Evolutionary conservation across 2,888 invertebrate genomes (phyloP).

Genomic region (Pandemis heparana): DNA sequence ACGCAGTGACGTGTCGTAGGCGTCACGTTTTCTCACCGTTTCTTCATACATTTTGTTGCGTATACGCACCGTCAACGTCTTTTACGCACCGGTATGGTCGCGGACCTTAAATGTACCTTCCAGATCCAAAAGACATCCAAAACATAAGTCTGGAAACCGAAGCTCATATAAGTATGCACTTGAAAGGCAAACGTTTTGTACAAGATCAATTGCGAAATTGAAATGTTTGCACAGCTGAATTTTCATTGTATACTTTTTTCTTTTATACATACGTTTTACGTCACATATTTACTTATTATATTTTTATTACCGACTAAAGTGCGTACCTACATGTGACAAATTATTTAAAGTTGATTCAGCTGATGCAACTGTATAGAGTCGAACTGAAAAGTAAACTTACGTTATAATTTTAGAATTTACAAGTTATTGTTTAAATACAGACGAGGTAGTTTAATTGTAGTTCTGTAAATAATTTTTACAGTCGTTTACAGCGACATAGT

Average conservation of each 20-base stretch:
- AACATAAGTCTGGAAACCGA: not conserved
- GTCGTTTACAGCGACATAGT: not conserved
- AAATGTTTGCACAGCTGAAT: conserved; percentile 40
- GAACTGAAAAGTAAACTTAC: conserved; percentile 29
- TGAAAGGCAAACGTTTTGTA: conserved; percentile 2
- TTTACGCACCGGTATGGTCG: too few species aligned
- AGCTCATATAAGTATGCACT: not conserved
- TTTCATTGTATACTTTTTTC: conserved; percentile 31
- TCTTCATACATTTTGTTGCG: too few species aligned
- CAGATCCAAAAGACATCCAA: not conserved
- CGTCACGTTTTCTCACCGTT: too few species aligned
- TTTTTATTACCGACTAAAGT: conserved; percentile 42
- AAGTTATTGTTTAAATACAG: conserved; percentile 30
- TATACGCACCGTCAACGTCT: too few species aligned
- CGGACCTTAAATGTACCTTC: too few species aligned
- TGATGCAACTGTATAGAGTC: conserved; percentile 31
- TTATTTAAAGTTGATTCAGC: conserved; percentile 46
- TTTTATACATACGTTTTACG: conserved; percentile 36
- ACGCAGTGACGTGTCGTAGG: too few species aligned
- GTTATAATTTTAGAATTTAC: conserved; percentile 35
- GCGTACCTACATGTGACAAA: conserved; percentile 41
- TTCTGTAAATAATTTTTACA: conserved; percentile 15
- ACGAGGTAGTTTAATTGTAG: conserved; percentile 15
- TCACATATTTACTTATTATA: conserved; percentile 36
- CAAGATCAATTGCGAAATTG: conserved; percentile 29